Conservation (phyloP, 2,888 invertebrate genomes). For the Congeria kusceri region DNA sequence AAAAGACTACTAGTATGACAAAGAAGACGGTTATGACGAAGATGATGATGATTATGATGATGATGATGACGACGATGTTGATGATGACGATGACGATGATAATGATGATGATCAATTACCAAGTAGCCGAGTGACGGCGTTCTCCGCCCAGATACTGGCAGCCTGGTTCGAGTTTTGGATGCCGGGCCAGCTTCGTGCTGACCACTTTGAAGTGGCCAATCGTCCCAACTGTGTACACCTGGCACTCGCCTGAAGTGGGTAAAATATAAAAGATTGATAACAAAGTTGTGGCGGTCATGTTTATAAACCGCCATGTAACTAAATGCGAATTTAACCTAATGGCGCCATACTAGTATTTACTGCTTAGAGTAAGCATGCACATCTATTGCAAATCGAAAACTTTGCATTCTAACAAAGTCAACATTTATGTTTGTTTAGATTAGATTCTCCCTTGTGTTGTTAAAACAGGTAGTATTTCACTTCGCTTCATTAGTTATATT, state of each 20-base stretch:
- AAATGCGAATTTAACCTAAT: conserved; percentile 16
- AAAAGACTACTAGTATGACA: too few species aligned
- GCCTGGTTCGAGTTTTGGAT: conserved; percentile 87
- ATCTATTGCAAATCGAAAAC: neutral
- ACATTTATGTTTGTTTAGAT: neutral
- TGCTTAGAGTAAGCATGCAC: neutral
- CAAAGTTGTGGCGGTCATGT: conserved; percentile 58
- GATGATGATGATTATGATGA: too few species aligned
- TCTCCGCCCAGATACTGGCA: conserved; percentile 98
- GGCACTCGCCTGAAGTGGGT: conserved; percentile 94
- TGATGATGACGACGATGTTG: too few species aligned
- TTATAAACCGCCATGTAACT: neutral
- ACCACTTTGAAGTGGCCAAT: conserved; percentile 98
- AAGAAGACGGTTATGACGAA: too few species aligned
- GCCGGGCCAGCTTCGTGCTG: conserved; percentile 97
- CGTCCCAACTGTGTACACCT: conserved; percentile 98
- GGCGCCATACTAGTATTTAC: neutral
- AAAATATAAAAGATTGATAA: conserved; percentile 44
- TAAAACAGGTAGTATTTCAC: too few species aligned
- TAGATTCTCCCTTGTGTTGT: too few species aligned
- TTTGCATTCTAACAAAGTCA: too few species aligned
- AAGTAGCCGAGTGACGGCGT: conserved; percentile 96
- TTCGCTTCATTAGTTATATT: neutral
- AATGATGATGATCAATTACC: too few species aligned
- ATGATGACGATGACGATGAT: too few species aligned